Base-by-base conservation (phyloP, 2,888 invertebrate genomes). In the Dicyrtomina minuta region DNA sequence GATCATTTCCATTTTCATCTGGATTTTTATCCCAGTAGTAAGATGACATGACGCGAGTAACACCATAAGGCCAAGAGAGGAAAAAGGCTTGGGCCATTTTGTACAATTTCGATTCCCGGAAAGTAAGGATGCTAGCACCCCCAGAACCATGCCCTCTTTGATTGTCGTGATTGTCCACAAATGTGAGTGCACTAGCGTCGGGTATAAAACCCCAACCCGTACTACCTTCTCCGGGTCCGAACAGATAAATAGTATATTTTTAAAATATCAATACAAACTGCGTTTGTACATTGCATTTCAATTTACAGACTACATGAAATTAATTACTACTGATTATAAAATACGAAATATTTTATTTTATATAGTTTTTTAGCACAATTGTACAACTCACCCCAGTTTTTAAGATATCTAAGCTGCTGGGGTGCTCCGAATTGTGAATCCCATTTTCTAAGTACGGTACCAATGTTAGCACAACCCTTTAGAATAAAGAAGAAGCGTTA, bases 111-210 rank as follows among this genome's bases (percentile, higher is more conserved):
- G 73, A n/a, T 15, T 74, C 75, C 22, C 73, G 61, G 74, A 76
- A 75, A 6, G 79, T 79, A 5, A 79, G 61, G 46, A 79, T 74
- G 46, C 56, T 69, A 5, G 46, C 72, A 39, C 79, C 73, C 6
- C 66, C 61, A n/a, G 68, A 58, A 24, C 71, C 71, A 49, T 68
- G 71, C 8, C 66, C 68, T 79, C 95, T 85, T 81, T 94, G 93
- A 80, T 91, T 93, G 81, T 96, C 95, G 79, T 96, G 95, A 82
- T 96, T 96, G 80, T 94, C 93, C 64, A 94, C 87, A 80, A 94
- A 93, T 15, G 89, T 87, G 0, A 93, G 79, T 2, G 91, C 86
- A 72, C 87, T 85, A 0, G 79, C 80, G 0, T 85, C 85, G 24
- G 86, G 83, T 0, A 90, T 78, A 39, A 92, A 84, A 20, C 85